Evolutionary conservation across 2,888 invertebrate genomes (phyloP), one percentile per base, ranked within the genome.

Genomic region (Deroplatys truncata): DNA sequence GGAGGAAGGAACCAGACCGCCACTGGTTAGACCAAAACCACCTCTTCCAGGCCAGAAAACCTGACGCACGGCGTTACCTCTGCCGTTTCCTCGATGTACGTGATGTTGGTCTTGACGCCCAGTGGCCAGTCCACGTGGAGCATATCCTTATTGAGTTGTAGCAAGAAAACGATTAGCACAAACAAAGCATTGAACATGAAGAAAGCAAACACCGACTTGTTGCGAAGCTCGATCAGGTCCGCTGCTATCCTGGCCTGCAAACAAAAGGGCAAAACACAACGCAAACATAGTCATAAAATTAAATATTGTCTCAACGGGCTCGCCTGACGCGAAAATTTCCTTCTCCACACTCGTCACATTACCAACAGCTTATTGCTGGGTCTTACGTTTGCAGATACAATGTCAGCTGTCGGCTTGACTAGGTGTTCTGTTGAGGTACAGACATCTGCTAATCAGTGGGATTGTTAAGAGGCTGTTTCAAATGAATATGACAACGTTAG

Each of bases 131-230:
- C 96, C 95, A 99, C 97, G 95, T 99, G 98, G 94, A 99, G 96
- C 95, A 98, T 98, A 95, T 98, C 98, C 96, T 99, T 99, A 95
- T 99, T 98, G 94, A 99, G 96, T 96, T 99, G 99, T 94, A 99
- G 97, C 94, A 99, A 97, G 95, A 99, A 98, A 93, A 99, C 98
- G 95, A 99, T 98, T 95, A 99, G 97, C 94, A 99, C 98, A 96
- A 99, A 99, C 93, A 99, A 96, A 94, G 99, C 98, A 96, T 99
- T 99, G 96, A 99, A 97, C 99, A 99, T 99, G 95, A 99, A 97
- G 96, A 99, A 99, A 93, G 98, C 98, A 94, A 98, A 98, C 93
- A 98, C 98, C 93, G 98, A 98, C 94, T 98, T 98, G 96, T 99
- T 99, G 93, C 99, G 96, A 93, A 99, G 96, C 93, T 98, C 98